Percentiles rank a stretch among this genome's conserved stretches.
Evolutionary conservation across 2,797 vertebrate genomes (phyloP).

Genomic region (Graptemys geographica): DNA sequence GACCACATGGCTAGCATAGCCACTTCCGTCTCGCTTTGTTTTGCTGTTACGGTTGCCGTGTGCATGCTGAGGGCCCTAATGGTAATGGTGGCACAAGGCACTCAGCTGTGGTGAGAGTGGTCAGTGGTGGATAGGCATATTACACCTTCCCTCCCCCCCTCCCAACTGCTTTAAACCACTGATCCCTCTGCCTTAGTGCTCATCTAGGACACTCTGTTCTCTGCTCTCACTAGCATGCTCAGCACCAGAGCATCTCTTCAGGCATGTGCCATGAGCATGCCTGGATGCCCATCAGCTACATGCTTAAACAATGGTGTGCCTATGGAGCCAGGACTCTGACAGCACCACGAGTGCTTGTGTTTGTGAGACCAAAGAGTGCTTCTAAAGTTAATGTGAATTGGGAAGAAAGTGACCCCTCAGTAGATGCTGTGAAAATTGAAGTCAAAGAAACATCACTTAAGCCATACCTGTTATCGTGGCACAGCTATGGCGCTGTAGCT

Average conservation of each 20-base stretch:
- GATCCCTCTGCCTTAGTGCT: background rate
- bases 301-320: background rate
- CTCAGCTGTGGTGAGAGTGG: background rate
- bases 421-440: background rate
- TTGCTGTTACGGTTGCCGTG: background rate
- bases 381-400: background rate
- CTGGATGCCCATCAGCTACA: too few species aligned
- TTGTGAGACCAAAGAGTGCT: background rate
- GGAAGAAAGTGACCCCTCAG: background rate
- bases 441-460: background rate
- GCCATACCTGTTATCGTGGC: background rate
- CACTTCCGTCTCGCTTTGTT: background rate
- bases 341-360: background rate
- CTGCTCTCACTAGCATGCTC: background rate
- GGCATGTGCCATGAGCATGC: background rate
- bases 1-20: background rate
- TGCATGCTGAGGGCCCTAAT: accelerated
- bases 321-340: background rate
- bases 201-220: background rate
- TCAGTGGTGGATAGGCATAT: background rate
- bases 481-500: background rate
- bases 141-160: background rate
- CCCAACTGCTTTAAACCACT: accelerated
- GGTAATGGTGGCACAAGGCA: background rate
- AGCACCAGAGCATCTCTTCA: background rate